Base-by-base conservation (phyloP, 2,113 vertebrate species). In the Stercorarius parasiticus region DNA sequence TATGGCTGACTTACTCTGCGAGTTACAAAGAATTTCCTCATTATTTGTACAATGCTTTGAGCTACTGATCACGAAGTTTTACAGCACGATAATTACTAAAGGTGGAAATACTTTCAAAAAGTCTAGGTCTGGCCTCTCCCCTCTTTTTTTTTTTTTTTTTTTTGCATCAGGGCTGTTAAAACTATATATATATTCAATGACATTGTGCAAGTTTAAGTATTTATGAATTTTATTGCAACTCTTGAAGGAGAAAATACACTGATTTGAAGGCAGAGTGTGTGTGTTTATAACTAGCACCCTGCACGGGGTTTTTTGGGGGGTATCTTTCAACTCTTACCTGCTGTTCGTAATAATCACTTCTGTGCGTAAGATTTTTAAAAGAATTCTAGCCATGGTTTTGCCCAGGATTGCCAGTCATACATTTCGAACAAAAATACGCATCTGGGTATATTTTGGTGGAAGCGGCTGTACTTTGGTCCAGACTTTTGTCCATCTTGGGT, bases 301-400 rank as follows among this genome's bases (percentile, higher is more conserved):
- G 0, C 15, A 13, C 13, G 42, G 26, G 26, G 0, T 29, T 83
- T 62, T 61, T 42, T 5, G 40, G 29, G 1, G 34, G n/a, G 30
- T 78, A 32, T 64, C 79, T 93, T 81, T 58, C 36, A 76, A 2
- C 40, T 45, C 50, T 76, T 22, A 73, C 22, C 45, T 86, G 50
- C 47, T 90, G 27, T 66, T 96, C 13, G 6, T 70, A 42, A 79
- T 22, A 79, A 74, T 15, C 25, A 13, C 23, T 70, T 78, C 20
- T 58, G 38, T 43, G n/a, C 19, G 9, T 38, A 55, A 49, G 15
- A 53, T n/a, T 81, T 94, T 76, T 12, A 18, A 70, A 58, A 74
- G 40, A 47, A 19, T 81, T 82, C 15, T 30, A 69, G 64, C 47
- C 53, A 27, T 17, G 15, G 67, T 73, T 74, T 90, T 88, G 29